Evolutionary conservation across 1,140 invertebrate species (phyloP).

Genomic region (Vanessa atalanta): DNA sequence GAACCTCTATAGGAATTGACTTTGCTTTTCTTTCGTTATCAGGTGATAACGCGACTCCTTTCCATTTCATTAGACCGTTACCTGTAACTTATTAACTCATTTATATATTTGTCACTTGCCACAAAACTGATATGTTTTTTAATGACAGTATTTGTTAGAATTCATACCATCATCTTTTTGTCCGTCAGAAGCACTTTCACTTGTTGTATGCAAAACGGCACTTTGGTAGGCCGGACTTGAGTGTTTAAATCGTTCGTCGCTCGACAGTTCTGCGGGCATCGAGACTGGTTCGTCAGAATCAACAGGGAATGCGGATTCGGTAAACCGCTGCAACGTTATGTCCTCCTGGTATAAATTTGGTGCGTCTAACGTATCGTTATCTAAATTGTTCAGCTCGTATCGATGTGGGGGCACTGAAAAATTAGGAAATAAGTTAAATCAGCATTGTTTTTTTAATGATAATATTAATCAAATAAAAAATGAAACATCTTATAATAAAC

Average conservation of each 20-base stretch:
- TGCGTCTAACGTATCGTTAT: constrained; percentile 82
- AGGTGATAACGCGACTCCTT: constrained; percentile 87
- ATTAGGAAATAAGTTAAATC: neutral
- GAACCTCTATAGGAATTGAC: constrained; percentile 40
- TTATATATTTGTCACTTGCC: neutral
- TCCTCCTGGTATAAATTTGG: constrained; percentile 81
- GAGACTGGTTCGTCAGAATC: constrained; percentile 78
- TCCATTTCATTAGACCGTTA: constrained; percentile 85
- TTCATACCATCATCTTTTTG: constrained; percentile 72
- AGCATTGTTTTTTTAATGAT: neutral
- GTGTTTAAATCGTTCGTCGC: constrained; percentile 83
- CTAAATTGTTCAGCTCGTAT: constrained; percentile 83
- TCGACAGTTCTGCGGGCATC: constrained; percentile 76
- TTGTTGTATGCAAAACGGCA: constrained; percentile 82
- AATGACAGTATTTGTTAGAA: neutral
- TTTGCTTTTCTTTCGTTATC: constrained; percentile 81
- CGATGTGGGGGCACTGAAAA: constrained; percentile 82
- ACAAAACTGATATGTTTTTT: neutral
- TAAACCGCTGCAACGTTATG: constrained; percentile 52
- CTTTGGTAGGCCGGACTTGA: constrained; percentile 88
- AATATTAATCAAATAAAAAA: neutral
- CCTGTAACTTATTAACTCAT: constrained; percentile 42
- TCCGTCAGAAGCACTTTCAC: constrained; percentile 56
- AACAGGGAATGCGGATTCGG: constrained; percentile 60
- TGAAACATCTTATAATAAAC: no score